Percentiles rank a stretch among this genome's conserved stretches.
Evolutionary conservation across 2,113 vertebrate species (phyloP).

Genomic region (Panurus biarmicus): DNA sequence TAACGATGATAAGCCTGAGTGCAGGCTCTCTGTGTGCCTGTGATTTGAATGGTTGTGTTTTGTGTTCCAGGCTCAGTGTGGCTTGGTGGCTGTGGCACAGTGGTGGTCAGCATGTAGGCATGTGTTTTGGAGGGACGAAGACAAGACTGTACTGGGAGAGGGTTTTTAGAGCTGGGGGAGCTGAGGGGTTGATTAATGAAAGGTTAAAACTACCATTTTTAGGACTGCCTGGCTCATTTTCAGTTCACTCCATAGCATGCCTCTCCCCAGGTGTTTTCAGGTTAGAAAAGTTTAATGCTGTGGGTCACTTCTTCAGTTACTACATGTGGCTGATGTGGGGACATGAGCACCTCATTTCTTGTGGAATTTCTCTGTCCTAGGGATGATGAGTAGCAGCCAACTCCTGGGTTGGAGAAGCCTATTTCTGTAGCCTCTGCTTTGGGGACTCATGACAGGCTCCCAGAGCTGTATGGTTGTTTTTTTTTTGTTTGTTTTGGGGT

Average conservation of each 20-base stretch:
- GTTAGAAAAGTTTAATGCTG: not conserved
- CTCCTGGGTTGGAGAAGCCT: not conserved
- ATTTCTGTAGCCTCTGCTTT: not conserved
- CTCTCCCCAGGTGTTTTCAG: not conserved
- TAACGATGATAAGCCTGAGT: slow-evolving; percentile 41
- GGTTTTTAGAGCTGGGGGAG: not conserved
- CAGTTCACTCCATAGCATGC: not conserved
- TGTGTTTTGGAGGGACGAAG: not conserved
- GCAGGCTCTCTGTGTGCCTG: slow-evolving; percentile 5
- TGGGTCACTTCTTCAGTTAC: not conserved
- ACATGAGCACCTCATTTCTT: rapidly evolving
- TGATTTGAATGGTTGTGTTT: not conserved
- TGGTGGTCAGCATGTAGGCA: not conserved
- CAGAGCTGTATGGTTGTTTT: no score
- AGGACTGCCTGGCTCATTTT: not conserved
- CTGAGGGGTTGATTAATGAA: not conserved
- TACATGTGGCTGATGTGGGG: rapidly evolving
- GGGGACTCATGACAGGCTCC: rapidly evolving
- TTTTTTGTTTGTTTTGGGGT: no score
- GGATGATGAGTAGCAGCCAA: rapidly evolving
- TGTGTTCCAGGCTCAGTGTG: not conserved
- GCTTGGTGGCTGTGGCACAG: not conserved
- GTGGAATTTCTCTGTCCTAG: not conserved
- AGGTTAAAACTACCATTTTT: not conserved
- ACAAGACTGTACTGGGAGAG: not conserved